phyloP scores from a whole-genome alignment of 2,113 vertebrate genomes.

The Hemiscyllium ocellatum region DNA sequence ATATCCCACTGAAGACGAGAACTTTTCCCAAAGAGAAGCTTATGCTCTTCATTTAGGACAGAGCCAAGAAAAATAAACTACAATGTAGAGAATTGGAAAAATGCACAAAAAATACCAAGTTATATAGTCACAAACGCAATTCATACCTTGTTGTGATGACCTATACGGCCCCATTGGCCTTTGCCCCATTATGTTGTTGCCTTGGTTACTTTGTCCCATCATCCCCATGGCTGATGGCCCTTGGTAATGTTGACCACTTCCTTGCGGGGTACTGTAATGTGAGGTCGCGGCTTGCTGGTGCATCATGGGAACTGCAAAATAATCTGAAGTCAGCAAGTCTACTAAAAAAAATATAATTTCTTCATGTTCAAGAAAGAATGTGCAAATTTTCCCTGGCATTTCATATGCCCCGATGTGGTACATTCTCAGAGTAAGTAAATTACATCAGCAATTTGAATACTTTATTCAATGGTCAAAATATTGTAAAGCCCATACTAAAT shows the following conservation, averaged over 20 bases:
- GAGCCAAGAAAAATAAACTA: not conserved
- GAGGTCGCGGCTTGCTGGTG: slow-evolving; percentile 84
- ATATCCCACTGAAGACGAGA: not conserved
- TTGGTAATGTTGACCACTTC: slow-evolving; percentile 82
- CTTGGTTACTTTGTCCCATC: slow-evolving; percentile 83
- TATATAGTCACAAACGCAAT: not conserved
- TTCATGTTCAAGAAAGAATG: not conserved
- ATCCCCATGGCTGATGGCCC: slow-evolving; percentile 81
- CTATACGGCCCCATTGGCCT: slow-evolving; percentile 83
- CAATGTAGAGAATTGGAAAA: not conserved
- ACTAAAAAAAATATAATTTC: not conserved
- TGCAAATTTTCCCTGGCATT: not conserved
- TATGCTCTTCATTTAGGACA: not conserved
- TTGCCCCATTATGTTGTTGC: slow-evolving; percentile 80
- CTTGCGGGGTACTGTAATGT: slow-evolving; percentile 77
- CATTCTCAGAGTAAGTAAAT: not conserved
- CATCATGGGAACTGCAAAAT: slow-evolving; percentile 80
- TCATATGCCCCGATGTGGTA: not conserved
- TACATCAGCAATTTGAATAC: not conserved
- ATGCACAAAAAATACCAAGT: not conserved
- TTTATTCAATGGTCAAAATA: not conserved
- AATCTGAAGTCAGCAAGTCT: slow-evolving; percentile 32
- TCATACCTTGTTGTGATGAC: slow-evolving; percentile 83
- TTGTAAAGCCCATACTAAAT: not conserved
- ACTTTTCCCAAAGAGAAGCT: not conserved